Percentiles rank a stretch among this genome's conserved stretches.
Conservation (phyloP, 2,113 vertebrate genomes). For the Gymnobelideus leadbeateri region DNA sequence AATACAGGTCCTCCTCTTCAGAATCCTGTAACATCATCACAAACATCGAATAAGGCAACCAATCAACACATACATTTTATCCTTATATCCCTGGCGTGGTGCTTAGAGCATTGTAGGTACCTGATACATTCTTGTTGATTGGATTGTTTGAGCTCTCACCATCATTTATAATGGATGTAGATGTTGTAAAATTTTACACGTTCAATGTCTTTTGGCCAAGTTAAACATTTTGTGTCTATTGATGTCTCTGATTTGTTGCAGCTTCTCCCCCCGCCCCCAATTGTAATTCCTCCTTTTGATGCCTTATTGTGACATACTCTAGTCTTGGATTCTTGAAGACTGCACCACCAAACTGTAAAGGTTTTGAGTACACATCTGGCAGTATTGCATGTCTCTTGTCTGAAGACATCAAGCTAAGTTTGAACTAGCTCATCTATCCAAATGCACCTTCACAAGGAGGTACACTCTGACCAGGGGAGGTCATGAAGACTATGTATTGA, state of each 20-base stretch:
- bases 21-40: background rate
- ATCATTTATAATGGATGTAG: background rate
- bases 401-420: background rate
- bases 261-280: background rate
- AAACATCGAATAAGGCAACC: background rate
- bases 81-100: background rate
- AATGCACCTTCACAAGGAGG: background rate
- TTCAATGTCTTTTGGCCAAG: background rate
- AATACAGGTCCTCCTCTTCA: slow-evolving; percentile 6
- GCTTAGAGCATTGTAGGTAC: background rate
- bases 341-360: background rate
- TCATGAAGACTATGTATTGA: background rate
- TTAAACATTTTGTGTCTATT: background rate
- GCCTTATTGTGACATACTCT: background rate
- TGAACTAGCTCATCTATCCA: background rate
- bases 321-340: background rate
- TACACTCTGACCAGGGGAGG: background rate
- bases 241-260: background rate
- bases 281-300: background rate
- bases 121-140: background rate
- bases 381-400: background rate
- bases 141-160: background rate
- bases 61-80: background rate
- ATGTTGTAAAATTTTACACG: background rate
- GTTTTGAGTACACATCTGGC: background rate